Conservation (phyloP, 2,888 invertebrate species). For the Pocota personata region DNA sequence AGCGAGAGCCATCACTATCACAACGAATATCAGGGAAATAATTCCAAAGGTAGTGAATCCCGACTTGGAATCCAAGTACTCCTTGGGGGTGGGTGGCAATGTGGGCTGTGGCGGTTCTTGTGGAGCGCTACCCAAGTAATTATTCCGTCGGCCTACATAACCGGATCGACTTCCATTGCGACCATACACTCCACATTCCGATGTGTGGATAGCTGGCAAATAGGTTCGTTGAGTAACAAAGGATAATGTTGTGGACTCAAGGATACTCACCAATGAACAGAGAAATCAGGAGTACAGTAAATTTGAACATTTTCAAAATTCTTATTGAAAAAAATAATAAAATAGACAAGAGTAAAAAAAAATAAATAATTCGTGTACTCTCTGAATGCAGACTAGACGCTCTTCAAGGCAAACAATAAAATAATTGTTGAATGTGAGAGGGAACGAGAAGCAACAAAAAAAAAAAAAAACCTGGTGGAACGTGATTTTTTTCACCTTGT, state of each 20-base stretch:
- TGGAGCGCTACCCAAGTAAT: conserved; percentile 63
- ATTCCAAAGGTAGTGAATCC: conserved; percentile 87
- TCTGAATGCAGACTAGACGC: conserved; percentile 32
- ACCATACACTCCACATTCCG: conserved; percentile 73
- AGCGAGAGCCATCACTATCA: conserved; percentile 80
- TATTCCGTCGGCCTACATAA: conserved; percentile 71
- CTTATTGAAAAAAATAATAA: not conserved
- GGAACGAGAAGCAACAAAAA: conserved; percentile 13
- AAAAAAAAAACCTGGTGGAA: conserved; percentile 39
- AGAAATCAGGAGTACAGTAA: conserved; percentile 36
- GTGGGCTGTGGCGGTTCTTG: conserved; percentile 74
- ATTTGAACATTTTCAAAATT: conserved; percentile 62
- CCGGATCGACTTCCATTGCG: conserved; percentile 64
- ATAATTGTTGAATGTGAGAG: conserved; percentile 50
- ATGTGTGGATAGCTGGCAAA: conserved; percentile 62
- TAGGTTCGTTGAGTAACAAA: not conserved
- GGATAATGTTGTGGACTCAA: not conserved
- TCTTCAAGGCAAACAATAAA: conserved; percentile 68
- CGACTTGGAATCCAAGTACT: conserved; percentile 79
- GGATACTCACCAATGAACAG: conserved; percentile 62
- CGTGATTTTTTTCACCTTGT: conserved; percentile 18
- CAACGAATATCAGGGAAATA: conserved; percentile 81
- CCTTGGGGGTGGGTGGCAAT: conserved; percentile 79
- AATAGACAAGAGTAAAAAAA: not conserved
- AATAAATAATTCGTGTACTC: conserved; percentile 1